Percentiles rank a stretch among this genome's conserved stretches.
phyloP scores from a whole-genome alignment of 1,140 invertebrate genomes.

The Drosophila navojoa region DNA sequence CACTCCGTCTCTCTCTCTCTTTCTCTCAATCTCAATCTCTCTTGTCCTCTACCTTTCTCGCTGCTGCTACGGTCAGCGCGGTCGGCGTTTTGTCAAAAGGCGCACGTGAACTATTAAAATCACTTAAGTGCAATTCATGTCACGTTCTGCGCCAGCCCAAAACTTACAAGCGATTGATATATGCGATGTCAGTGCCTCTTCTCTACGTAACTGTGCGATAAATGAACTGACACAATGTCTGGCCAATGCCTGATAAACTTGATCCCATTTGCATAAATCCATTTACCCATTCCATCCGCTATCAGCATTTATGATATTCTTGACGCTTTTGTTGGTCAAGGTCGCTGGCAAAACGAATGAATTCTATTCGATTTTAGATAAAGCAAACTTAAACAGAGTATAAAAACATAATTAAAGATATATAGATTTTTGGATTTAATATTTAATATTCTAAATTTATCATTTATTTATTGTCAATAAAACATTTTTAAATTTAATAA shows the following conservation, averaged over 20 bases:
- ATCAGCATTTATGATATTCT: constrained; percentile 26
- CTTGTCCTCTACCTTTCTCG: not conserved
- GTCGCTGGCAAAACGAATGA: constrained; percentile 7
- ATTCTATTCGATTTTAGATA: too few species aligned
- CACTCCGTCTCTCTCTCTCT: not conserved
- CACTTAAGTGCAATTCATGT: constrained; percentile 79
- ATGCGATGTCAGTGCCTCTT: constrained; percentile 49
- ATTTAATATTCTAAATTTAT: too few species aligned
- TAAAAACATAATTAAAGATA: too few species aligned
- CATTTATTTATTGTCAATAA: too few species aligned
- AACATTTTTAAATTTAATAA: too few species aligned
- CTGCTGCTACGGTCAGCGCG: constrained; percentile 9
- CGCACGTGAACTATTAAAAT: constrained; percentile 83
- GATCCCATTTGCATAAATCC: constrained; percentile 58
- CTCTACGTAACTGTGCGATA: constrained; percentile 43
- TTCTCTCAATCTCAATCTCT: not conserved
- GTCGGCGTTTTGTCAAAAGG: constrained; percentile 74
- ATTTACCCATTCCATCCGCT: constrained; percentile 1
- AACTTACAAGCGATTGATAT: constrained; percentile 75
- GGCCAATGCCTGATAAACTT: constrained; percentile 49
- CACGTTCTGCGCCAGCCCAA: constrained; percentile 63
- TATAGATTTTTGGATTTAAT: too few species aligned
- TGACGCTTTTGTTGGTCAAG: constrained; percentile 31
- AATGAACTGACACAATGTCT: constrained; percentile 57
- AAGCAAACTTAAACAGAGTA: too few species aligned